Evolutionary conservation across 2,113 vertebrate species (phyloP), one percentile per base, ranked within the genome.

Genomic region (Pseudolaguvia tuberculata): DNA sequence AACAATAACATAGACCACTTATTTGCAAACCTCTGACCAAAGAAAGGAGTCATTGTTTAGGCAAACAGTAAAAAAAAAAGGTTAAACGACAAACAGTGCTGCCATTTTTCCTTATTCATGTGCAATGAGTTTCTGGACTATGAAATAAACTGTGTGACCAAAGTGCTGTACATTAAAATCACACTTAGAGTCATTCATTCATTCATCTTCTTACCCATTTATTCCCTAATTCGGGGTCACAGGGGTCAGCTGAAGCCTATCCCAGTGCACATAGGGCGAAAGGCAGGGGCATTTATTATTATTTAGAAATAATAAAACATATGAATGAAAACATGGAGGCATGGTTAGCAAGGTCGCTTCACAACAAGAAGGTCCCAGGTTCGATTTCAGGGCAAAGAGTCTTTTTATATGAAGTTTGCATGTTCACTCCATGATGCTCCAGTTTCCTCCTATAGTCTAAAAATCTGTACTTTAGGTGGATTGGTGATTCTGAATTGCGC

Each of bases 1-100:
- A 63, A 55, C 68, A 71, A 77, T 65, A 52, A 77, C 68, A 77
- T 71, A 23, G 42, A 68, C 57, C 42, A 62, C 35, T 71, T 71
- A 71, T 45, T 17, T 70, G 50, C 52, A 45, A 62, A 65, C 61
- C 62, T 13, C 42, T 57, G 65, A 42, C 39, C 39, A 42, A 39
- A 58, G 70, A 72, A 72, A 50, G 45, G 56, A n/a, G 29, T 45
- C 42, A 72, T 72, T 72, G 70, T 72, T 35, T 42, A 11, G 29
- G 17, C 17, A 15, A 72, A 42, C 18, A 31, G 42, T 72, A 61
- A 72, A 56, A 72, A 50, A 72, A 13, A 70, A 50, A 50, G 13
- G 29, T 42, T 42, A 8, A 42, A 42, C 31, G 21, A n/a, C 13
- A 63, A 63, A 45, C 35, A 63, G 61, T 63, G 20, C 61, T 23